A percentile compares a stretch with the other conserved stretches of the same genome.
Conservation (phyloP, 2,113 vertebrate genomes). For the Cochlearius cochlearius region DNA sequence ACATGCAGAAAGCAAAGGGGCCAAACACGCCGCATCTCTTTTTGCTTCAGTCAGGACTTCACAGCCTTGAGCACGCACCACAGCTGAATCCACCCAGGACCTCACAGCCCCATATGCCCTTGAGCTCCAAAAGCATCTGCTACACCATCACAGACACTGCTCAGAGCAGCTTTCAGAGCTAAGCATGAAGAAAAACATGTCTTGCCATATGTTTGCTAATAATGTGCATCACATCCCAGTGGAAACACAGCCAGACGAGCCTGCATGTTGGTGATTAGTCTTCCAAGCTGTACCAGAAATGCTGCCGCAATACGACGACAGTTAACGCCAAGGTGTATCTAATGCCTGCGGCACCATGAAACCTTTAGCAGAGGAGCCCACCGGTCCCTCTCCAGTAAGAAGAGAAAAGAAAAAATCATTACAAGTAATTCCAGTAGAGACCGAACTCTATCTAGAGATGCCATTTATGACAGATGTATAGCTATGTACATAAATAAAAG, state of each 20-base stretch:
- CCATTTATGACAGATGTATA: neutral
- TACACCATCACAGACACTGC: neutral
- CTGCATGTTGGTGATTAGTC: neutral
- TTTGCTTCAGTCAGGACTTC: neutral
- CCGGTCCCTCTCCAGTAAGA: neutral
- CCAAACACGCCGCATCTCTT: rapidly evolving
- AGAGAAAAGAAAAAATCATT: neutral
- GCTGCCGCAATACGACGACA: neutral
- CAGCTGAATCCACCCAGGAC: neutral
- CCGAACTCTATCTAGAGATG: neutral
- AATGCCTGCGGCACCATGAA: neutral
- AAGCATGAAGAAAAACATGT: neutral
- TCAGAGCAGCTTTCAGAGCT: neutral
- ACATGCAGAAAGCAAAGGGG: neutral
- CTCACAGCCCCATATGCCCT: neutral
- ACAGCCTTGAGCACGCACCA: neutral
- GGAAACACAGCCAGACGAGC: neutral
- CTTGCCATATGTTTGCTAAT: neutral
- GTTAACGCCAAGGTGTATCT: neutral
- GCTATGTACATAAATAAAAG: neutral
- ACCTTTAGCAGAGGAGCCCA: rapidly evolving
- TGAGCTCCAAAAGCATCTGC: neutral
- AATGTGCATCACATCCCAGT: neutral
- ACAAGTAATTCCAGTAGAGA: neutral
- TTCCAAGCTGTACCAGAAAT: neutral